phyloP scores from a whole-genome alignment of 1,140 invertebrate genomes.

The Alviniconcha marisindica region DNA sequence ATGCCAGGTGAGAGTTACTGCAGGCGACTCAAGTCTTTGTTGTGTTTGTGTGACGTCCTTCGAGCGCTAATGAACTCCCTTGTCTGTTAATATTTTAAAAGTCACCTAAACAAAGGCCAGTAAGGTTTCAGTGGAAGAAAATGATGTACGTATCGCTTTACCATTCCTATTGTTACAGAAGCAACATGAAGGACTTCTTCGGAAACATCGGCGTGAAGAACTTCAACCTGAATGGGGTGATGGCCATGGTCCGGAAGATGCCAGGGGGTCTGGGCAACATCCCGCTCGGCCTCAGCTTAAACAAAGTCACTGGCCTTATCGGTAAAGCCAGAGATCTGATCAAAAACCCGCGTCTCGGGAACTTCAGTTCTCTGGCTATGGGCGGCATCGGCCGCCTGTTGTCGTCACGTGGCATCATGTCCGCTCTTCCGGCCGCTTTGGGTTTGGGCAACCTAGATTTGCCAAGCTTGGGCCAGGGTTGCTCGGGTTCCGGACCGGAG shows the following conservation, averaged over 20 bases:
- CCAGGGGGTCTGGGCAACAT: neutral
- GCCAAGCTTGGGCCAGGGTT: neutral
- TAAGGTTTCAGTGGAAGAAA: too few relatives aligned
- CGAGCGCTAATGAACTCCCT: too few relatives aligned
- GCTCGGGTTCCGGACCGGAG: neutral
- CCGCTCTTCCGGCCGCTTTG: neutral
- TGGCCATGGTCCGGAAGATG: neutral
- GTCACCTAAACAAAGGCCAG: too few relatives aligned
- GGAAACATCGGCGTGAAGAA: neutral
- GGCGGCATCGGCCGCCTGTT: neutral
- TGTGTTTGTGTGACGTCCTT: too few relatives aligned
- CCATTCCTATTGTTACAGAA: conserved; percentile 5
- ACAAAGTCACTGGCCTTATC: neutral
- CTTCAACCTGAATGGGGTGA: neutral
- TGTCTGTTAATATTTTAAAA: too few relatives aligned
- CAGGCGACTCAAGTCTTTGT: too few relatives aligned
- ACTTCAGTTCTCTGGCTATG: neutral
- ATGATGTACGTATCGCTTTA: neutral
- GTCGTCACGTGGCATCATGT: conserved; percentile 13
- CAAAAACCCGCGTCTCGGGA: neutral
- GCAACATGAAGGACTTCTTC: conserved; percentile 8
- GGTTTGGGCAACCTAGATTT: neutral
- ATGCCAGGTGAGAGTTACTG: too few relatives aligned
- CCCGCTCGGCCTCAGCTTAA: neutral
- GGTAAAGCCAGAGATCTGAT: neutral